phyloP scores from a whole-genome alignment of 2,113 vertebrate genomes.

The Eudyptes chrysolophus region DNA sequence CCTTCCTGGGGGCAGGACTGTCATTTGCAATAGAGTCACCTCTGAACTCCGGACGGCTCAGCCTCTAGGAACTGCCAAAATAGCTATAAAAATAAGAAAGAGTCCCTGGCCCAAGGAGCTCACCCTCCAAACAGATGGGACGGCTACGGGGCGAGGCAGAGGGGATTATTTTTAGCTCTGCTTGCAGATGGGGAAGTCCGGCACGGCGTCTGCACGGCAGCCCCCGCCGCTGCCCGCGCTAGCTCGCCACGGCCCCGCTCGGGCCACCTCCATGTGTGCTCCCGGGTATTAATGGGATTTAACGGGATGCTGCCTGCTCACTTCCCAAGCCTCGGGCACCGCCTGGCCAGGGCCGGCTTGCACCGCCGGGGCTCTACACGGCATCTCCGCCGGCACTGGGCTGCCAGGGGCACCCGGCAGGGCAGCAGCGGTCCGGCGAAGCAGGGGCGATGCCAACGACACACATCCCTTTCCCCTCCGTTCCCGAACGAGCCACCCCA shows the following conservation, averaged over 20 bases:
- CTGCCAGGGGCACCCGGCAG: rapidly evolving
- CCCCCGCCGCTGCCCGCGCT: neutral
- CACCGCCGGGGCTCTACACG: neutral
- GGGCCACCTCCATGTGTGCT: neutral
- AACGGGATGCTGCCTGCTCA: neutral
- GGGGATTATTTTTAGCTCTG: slow-evolving; percentile 19
- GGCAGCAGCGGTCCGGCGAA: rapidly evolving
- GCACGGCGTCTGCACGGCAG: neutral
- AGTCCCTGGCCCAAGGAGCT: neutral
- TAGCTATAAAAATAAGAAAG: neutral
- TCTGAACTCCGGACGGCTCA: neutral
- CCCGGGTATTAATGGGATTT: neutral
- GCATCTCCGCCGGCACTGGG: neutral
- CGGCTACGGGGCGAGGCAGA: neutral
- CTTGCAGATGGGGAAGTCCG: slow-evolving; percentile 11
- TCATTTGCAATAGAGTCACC: slow-evolving; percentile 33
- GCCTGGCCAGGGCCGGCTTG: neutral
- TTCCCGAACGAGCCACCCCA: rapidly evolving
- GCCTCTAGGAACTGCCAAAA: slow-evolving; percentile 34
- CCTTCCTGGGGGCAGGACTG: neutral
- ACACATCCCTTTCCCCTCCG: rapidly evolving
- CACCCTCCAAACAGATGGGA: neutral
- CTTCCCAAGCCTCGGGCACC: neutral
- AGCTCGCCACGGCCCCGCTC: neutral
- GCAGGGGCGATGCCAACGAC: rapidly evolving